Percentiles rank a stretch among this genome's conserved stretches.
phyloP scores from a whole-genome alignment of 2,797 vertebrate species.

The Chanos chanos region DNA sequence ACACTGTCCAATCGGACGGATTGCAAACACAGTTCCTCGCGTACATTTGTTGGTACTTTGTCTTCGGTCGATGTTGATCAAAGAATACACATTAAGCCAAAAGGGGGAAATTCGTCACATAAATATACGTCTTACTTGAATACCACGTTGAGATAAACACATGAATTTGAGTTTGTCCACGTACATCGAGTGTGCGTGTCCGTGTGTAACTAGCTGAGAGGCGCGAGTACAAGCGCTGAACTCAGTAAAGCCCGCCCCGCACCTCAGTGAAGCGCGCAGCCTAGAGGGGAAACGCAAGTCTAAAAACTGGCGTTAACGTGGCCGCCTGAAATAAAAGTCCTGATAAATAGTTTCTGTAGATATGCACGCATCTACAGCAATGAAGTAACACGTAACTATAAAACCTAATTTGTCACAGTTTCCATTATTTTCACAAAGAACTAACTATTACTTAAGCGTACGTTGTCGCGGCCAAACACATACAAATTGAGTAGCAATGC shows the following conservation, averaged over 20 bases:
- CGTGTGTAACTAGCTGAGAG: slow-evolving; percentile 32
- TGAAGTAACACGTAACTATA: not conserved
- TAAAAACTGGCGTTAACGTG: slow-evolving; percentile 56
- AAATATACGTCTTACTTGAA: too few relatives aligned
- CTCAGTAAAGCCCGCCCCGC: slow-evolving; percentile 64
- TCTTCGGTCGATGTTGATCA: too few relatives aligned
- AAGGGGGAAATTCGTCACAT: too few relatives aligned
- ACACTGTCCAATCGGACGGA: not conserved
- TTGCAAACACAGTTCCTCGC: not conserved
- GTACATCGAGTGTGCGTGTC: slow-evolving; percentile 19
- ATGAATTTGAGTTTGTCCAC: not conserved
- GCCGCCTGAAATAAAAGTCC: not conserved
- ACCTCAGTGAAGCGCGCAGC: slow-evolving; percentile 33
- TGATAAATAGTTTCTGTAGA: not conserved
- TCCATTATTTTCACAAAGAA: not conserved
- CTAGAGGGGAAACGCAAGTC: slow-evolving; percentile 50
- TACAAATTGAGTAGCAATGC: too few relatives aligned
- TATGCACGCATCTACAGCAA: not conserved
- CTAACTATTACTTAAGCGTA: too few relatives aligned
- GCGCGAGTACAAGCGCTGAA: slow-evolving; percentile 64
- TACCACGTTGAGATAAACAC: too few relatives aligned
- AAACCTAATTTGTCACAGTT: not conserved
- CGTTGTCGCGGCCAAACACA: too few relatives aligned
- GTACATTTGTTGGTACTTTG: not conserved
- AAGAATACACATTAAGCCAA: too few relatives aligned